phyloP scores from a whole-genome alignment of 2,113 vertebrate species.

The Vanacampus margaritifer region DNA sequence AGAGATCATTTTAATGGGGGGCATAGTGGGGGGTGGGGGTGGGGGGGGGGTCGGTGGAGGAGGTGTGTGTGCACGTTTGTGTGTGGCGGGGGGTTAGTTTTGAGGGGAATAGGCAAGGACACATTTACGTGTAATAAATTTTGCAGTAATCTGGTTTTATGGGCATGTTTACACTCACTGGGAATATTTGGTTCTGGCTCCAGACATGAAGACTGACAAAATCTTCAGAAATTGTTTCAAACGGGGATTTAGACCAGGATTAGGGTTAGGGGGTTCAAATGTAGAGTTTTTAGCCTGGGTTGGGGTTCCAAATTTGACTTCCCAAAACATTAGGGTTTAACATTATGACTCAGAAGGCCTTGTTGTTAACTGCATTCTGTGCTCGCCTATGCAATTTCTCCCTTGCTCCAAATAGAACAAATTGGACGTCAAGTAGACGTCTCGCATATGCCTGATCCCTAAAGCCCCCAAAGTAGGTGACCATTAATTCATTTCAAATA shows the following conservation, averaged over 20 bases:
- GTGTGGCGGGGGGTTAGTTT: neutral
- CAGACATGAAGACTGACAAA: too few relatives aligned
- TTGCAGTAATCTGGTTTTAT: neutral
- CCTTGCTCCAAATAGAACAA: constrained; percentile 22
- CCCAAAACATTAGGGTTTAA: too few relatives aligned
- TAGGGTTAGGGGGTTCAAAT: too few relatives aligned
- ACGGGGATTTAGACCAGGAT: too few relatives aligned
- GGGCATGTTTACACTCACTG: neutral
- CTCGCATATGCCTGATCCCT: constrained; percentile 22
- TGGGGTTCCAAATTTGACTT: too few relatives aligned
- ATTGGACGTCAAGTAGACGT: constrained; percentile 26
- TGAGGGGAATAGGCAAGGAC: neutral
- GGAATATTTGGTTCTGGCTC: too few relatives aligned
- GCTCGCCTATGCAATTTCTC: neutral
- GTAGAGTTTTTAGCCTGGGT: too few relatives aligned
- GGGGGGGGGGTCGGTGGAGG: neutral
- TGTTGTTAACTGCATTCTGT: neutral
- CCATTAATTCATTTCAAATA: constrained; percentile 24
- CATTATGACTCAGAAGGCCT: too few relatives aligned
- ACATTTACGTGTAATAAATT: neutral
- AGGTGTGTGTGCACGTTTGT: too few relatives aligned
- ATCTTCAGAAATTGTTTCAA: too few relatives aligned
- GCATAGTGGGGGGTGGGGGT: neutral
- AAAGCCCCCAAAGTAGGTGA: constrained; percentile 7
- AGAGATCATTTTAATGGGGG: constrained; percentile 32